Percentiles rank a stretch among this genome's conserved stretches.
Conservation (phyloP, 2,797 vertebrate genomes). For the Poecilia velifera region DNA sequence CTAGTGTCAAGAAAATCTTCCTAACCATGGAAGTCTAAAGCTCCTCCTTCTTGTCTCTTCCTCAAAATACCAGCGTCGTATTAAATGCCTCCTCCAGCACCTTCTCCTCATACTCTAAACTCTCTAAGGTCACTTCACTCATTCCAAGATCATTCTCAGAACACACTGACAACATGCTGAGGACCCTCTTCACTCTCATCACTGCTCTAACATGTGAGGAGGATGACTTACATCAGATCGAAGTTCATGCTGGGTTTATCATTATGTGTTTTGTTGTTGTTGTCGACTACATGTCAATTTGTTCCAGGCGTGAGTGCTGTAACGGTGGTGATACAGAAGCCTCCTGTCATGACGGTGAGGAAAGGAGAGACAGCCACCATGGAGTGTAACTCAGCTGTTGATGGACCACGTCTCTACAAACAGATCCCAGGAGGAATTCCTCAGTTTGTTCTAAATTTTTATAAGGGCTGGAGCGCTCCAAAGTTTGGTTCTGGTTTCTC, state of each 20-base stretch:
- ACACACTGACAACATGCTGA: slow-evolving; percentile 41
- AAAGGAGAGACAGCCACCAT: slow-evolving; percentile 60
- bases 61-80: too few relatives aligned
- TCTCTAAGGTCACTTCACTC: too few relatives aligned
- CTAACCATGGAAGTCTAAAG: too few relatives aligned
- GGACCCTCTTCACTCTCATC: slow-evolving; percentile 30
- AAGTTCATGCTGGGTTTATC: too few relatives aligned
- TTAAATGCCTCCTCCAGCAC: too few relatives aligned
- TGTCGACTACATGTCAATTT: too few relatives aligned
- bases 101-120: too few relatives aligned
- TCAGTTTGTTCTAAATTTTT: neutral
- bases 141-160: too few relatives aligned
- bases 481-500: slow-evolving; percentile 49
- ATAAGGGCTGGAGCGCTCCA: accelerated
- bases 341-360: slow-evolving; percentile 49
- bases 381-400: slow-evolving; percentile 46
- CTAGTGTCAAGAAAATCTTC: too few relatives aligned
- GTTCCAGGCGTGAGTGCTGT: slow-evolving; percentile 68
- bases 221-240: slow-evolving; percentile 22
- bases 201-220: slow-evolving; percentile 45
- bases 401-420: slow-evolving; percentile 13
- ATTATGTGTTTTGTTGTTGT: too few relatives aligned
- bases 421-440: slow-evolving; percentile 42
- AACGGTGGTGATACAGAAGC: slow-evolving; percentile 67
- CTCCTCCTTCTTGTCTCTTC: too few relatives aligned